These are phyloP conservation scores for Amphipoea lucens DNA, from an alignment of 2,888 invertebrate genomes.

Conservation along the genomic window DNA sequence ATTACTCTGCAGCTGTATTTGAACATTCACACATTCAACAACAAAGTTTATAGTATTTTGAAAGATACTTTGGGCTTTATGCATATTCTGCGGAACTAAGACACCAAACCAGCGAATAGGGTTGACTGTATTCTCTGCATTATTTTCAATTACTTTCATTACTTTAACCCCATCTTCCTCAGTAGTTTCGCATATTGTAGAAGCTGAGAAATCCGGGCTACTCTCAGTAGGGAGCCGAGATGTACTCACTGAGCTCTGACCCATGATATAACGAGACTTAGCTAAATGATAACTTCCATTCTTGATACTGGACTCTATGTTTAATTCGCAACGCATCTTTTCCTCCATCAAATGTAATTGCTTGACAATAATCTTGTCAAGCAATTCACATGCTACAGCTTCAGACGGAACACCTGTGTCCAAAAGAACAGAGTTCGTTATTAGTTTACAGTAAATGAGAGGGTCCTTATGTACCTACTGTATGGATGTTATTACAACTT, in stretches of 20 bases:
- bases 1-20: conserved; percentile 89
- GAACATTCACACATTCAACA: conserved; percentile 93
- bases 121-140: conserved; percentile 85
- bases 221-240: conserved; percentile 93
- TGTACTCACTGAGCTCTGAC: conserved; percentile 93
- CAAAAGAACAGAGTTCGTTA: conserved; percentile 25
- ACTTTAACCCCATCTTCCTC: conserved; percentile 85
- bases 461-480: too few relatives aligned
- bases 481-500: conserved; percentile 9
- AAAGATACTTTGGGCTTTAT: conserved; percentile 93
- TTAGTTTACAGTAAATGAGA: background rate
- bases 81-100: conserved; percentile 94
- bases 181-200: conserved; percentile 79
- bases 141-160: conserved; percentile 80
- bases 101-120: conserved; percentile 97
- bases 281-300: conserved; percentile 94
- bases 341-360: conserved; percentile 94
- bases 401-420: conserved; percentile 54
- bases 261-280: conserved; percentile 94
- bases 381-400: conserved; percentile 88
- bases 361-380: conserved; percentile 93
- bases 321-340: conserved; percentile 92
- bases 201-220: conserved; percentile 86
- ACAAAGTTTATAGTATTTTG: conserved; percentile 92
- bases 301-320: conserved; percentile 92